These are phyloP conservation scores for Diprion similis DNA, from an alignment of 1,140 invertebrate genomes.

Conservation along the genomic window DNA sequence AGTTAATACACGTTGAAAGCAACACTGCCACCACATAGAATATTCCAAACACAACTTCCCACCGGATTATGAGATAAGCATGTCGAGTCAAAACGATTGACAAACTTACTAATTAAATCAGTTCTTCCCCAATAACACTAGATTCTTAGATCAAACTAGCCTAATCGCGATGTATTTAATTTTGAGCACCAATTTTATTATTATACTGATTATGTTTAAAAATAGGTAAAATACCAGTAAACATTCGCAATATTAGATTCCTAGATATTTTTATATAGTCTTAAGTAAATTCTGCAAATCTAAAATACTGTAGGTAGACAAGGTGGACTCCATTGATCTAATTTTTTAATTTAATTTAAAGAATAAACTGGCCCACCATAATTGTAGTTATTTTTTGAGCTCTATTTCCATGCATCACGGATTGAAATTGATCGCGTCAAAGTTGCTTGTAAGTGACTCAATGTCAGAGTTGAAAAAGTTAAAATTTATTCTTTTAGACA, in stretches of 20 bases:
- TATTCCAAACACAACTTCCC: neutral
- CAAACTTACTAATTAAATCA: neutral
- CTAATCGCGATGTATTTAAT: neutral
- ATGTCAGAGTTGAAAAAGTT: too few species aligned
- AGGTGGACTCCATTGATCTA: neutral
- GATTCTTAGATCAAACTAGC: neutral
- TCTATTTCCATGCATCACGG: too few species aligned
- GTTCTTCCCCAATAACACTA: neutral
- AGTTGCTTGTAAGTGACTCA: too few species aligned
- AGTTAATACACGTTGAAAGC: neutral
- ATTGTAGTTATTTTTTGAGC: too few species aligned
- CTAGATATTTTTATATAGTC: neutral
- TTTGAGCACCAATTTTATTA: neutral
- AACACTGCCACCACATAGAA: neutral
- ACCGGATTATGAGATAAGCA: neutral
- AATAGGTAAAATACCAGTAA: neutral
- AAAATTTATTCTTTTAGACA: too few species aligned
- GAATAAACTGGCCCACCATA: neutral
- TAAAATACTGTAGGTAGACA: neutral
- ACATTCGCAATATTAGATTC: conserved; percentile 8
- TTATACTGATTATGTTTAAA: neutral
- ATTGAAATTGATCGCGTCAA: too few species aligned
- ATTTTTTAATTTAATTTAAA: neutral
- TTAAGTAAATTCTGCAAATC: neutral
- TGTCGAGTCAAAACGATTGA: neutral